Evolutionary conservation across 2,113 vertebrate genomes (phyloP).

Genomic region (Miniopterus natalensis): DNA sequence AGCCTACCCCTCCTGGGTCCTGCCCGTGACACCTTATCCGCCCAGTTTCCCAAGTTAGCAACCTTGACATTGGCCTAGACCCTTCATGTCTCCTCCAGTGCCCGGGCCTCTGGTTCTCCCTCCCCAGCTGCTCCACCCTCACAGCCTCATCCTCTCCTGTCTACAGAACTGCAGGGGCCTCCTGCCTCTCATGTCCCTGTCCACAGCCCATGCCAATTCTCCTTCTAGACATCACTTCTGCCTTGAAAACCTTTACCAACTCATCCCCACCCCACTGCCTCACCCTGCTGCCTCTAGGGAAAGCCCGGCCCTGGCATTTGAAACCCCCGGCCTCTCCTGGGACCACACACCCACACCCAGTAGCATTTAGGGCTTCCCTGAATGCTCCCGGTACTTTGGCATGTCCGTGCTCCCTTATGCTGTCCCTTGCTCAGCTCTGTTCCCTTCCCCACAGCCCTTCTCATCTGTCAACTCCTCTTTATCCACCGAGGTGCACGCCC

Average conservation of each 20-base stretch:
- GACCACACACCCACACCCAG: not conserved
- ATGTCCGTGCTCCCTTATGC: accelerated
- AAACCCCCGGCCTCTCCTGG: not conserved
- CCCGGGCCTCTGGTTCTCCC: not conserved
- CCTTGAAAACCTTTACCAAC: not conserved
- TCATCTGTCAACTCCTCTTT: not conserved
- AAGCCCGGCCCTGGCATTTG: not conserved
- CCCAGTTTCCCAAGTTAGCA: not conserved
- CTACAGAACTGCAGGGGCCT: not conserved
- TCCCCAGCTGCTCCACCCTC: not conserved
- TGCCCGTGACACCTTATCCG: not conserved
- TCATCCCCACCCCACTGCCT: not conserved
- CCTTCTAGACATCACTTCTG: not conserved
- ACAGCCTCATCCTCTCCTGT: not conserved
- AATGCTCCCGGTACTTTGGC: not conserved
- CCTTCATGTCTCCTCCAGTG: not conserved
- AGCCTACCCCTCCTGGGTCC: not conserved
- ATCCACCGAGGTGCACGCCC: not conserved
- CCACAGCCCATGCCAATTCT: not conserved
- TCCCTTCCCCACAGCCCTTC: not conserved
- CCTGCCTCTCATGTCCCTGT: not conserved
- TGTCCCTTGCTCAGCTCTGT: not conserved
- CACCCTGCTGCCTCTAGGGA: not conserved
- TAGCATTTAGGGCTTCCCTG: not conserved
- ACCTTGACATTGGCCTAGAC: not conserved